Evolutionary conservation across 2,113 vertebrate genomes (phyloP).

Genomic region (Chloebia gouldiae): DNA sequence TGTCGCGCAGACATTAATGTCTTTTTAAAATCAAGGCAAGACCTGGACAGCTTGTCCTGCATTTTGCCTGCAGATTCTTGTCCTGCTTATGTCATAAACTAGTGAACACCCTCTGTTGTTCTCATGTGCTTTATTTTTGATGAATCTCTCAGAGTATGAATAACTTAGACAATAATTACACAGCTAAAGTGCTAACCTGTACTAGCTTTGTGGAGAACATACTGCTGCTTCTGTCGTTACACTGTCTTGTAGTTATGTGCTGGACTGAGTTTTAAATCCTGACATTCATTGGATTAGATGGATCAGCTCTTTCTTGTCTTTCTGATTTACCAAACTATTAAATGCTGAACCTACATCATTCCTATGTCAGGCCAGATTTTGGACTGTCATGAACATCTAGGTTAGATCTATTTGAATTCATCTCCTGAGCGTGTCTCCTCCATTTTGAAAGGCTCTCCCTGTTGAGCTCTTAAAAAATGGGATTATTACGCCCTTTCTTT

Average conservation of each 20-base stretch:
- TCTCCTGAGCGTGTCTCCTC: slow-evolving; percentile 18
- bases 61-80: neutral
- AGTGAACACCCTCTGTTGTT: neutral
- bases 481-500: neutral
- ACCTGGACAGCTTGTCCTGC: neutral
- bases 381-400: slow-evolving; percentile 40
- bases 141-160: slow-evolving; percentile 21
- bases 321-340: slow-evolving; percentile 60
- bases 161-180: slow-evolving; percentile 20
- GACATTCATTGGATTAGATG: slow-evolving; percentile 55
- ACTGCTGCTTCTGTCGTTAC: neutral
- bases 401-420: slow-evolving; percentile 47
- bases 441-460: slow-evolving; percentile 36
- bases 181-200: slow-evolving; percentile 1
- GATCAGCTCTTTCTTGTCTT: slow-evolving; percentile 56
- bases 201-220: neutral
- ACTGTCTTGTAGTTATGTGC: slow-evolving; percentile 19
- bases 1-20: neutral
- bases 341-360: slow-evolving; percentile 59
- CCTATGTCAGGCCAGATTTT: slow-evolving; percentile 32
- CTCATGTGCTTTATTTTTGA: slow-evolving; percentile 41
- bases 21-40: neutral
- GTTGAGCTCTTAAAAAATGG: neutral
- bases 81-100: neutral
- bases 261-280: slow-evolving; percentile 63